Percentiles rank a stretch among this genome's conserved stretches.
phyloP scores from a whole-genome alignment of 1,140 invertebrate genomes.

The Colletes gigas region DNA sequence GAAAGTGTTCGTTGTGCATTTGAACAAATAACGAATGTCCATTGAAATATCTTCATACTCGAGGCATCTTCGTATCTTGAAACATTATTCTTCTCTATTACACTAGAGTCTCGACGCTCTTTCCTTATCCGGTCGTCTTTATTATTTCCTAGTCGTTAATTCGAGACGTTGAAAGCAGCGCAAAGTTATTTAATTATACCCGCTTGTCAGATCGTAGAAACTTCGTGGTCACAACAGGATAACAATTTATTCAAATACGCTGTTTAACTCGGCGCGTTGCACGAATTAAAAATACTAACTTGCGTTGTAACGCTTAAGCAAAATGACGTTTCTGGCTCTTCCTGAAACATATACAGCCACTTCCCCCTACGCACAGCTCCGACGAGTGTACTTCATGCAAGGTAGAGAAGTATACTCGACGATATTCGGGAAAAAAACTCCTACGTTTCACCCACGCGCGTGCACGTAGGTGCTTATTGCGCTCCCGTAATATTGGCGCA shows the following conservation, averaged over 20 bases:
- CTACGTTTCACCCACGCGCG: conserved; percentile 31
- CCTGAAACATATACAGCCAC: conserved; percentile 10
- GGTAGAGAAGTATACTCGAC: conserved; percentile 23
- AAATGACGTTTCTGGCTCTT: conserved; percentile 22
- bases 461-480: conserved; percentile 46
- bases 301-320: not conserved
- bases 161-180: not conserved
- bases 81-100: not conserved
- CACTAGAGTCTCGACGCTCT: not conserved
- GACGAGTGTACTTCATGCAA: conserved; percentile 18
- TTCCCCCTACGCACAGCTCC: conserved; percentile 7
- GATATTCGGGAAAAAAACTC: conserved; percentile 33
- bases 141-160: not conserved
- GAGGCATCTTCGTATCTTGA: not conserved
- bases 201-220: too few species aligned
- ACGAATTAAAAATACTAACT: conserved; percentile 29
- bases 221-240: not conserved
- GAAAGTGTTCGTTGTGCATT: too few species aligned
- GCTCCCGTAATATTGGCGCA: conserved; percentile 51
- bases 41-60: not conserved
- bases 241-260: conserved; percentile 23
- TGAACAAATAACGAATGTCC: too few species aligned
- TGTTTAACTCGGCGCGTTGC: not conserved
- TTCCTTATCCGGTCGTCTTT: not conserved
- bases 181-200: conserved; percentile 14